A percentile compares a stretch with the other conserved stretches of the same genome.
phyloP scores from a whole-genome alignment of 2,888 invertebrate genomes.

The Tethea ocularis region DNA sequence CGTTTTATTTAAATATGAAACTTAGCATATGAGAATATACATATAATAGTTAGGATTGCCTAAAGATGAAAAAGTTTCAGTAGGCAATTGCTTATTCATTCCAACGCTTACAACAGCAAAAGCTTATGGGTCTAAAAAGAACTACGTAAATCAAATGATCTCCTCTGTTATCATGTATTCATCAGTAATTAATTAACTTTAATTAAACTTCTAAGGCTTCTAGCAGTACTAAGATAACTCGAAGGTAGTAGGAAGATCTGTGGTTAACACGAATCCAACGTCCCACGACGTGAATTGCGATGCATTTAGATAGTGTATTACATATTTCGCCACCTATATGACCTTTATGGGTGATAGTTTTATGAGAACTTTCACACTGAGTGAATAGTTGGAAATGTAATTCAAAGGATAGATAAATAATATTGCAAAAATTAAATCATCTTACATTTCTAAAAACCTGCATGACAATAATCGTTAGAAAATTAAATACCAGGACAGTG shows the following conservation, averaged over 20 bases:
- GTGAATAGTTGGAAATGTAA: conserved; percentile 23
- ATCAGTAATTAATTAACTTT: conserved; percentile 55
- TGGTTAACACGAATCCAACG: conserved; percentile 39
- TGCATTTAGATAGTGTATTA: conserved; percentile 69
- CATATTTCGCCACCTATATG: conserved; percentile 68
- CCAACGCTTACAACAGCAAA: neutral
- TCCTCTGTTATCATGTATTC: conserved; percentile 37
- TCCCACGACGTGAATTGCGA: conserved; percentile 60
- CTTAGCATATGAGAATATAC: too few species aligned
- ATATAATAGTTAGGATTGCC: neutral
- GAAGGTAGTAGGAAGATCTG: conserved; percentile 26
- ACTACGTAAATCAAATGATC: conserved; percentile 25
- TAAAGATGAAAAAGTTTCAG: neutral
- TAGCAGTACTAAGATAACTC: conserved; percentile 40
- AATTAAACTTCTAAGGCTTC: conserved; percentile 45
- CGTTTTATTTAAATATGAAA: too few species aligned
- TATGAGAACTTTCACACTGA: conserved; percentile 21
- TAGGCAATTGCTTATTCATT: neutral
- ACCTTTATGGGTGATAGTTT: conserved; percentile 32
- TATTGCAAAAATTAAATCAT: neutral
- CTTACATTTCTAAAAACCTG: too few species aligned
- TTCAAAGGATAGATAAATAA: conserved; percentile 17
- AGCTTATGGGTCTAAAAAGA: neutral
- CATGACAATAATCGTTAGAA: too few species aligned
- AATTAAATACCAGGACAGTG: too few species aligned